Conservation (phyloP, 1,140 invertebrate genomes). For the Propsilocerus akamusi region DNA sequence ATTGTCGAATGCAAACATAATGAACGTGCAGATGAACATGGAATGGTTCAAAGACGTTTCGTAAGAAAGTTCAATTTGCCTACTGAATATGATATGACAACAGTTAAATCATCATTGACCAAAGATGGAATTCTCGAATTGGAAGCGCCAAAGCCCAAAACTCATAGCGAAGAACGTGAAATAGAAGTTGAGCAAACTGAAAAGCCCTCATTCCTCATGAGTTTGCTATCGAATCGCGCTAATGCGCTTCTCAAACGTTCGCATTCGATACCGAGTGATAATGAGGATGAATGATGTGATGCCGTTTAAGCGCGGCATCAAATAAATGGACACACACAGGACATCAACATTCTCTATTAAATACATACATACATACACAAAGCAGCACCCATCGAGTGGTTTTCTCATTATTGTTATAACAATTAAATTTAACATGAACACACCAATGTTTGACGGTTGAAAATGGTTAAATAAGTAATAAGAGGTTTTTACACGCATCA, state of each 20-base stretch:
- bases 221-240: not conserved
- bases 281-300: not conserved
- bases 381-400: too few relatives aligned
- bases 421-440: too few relatives aligned
- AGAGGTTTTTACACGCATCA: too few relatives aligned
- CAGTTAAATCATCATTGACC: conserved; percentile 23
- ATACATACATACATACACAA: too few relatives aligned
- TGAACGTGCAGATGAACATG: conserved; percentile 23
- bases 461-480: too few relatives aligned
- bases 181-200: conserved; percentile 14
- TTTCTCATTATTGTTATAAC: too few relatives aligned
- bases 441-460: too few relatives aligned
- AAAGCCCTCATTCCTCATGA: not conserved
- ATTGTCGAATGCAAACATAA: conserved; percentile 28
- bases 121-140: conserved; percentile 25
- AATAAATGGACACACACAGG: too few relatives aligned
- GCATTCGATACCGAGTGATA: not conserved
- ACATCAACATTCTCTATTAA: too few relatives aligned
- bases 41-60: conserved; percentile 24
- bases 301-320: not conserved
- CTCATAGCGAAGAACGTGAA: conserved; percentile 9
- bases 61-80: conserved; percentile 25
- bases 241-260: not conserved
- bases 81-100: conserved; percentile 17
- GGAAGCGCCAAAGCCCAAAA: conserved; percentile 18